Evolutionary conservation across 2,888 invertebrate species (phyloP).

Genomic region (Cephus sareptanus): DNA sequence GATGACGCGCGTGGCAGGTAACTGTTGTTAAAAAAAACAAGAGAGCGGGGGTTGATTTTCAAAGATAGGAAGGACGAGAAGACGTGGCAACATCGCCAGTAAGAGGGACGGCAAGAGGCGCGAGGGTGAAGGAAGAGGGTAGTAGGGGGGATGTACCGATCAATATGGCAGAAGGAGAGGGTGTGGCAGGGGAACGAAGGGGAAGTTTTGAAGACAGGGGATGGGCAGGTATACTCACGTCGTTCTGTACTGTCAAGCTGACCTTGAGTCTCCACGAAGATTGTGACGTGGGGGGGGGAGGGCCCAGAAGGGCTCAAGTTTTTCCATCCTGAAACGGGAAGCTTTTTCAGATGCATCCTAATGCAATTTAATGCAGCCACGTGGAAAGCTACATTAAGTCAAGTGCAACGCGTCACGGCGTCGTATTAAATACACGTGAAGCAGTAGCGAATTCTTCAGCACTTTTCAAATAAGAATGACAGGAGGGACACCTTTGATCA

Average conservation of each 20-base stretch:
- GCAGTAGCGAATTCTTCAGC: not conserved
- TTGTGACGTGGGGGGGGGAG: not conserved
- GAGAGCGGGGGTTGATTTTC: not conserved
- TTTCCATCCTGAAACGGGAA: not conserved
- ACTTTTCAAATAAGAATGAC: not conserved
- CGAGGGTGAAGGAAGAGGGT: conserved; percentile 23
- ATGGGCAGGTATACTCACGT: conserved; percentile 1
- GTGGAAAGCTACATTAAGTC: not conserved
- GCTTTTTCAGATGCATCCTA: not conserved
- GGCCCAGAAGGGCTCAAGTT: not conserved
- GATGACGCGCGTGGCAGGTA: not conserved
- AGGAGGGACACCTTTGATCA: not conserved
- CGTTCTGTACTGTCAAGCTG: conserved; percentile 30
- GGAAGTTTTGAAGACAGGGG: conserved; percentile 4
- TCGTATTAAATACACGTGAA: not conserved
- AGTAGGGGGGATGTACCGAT: conserved; percentile 47
- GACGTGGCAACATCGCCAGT: conserved; percentile 52
- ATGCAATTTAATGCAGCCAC: not conserved
- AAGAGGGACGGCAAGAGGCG: conserved; percentile 21
- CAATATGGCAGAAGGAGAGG: conserved; percentile 52
- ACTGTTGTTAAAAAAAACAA: conserved; percentile 1
- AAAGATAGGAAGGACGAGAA: conserved; percentile 19
- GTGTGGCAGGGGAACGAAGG: conserved; percentile 13
- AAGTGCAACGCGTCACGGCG: not conserved
- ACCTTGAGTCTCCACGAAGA: conserved; percentile 46